Percentiles rank a stretch among this genome's conserved stretches.
These are phyloP conservation scores for Girardia tigrina DNA, from an alignment of 2,888 invertebrate species.

Conservation along the genomic window DNA sequence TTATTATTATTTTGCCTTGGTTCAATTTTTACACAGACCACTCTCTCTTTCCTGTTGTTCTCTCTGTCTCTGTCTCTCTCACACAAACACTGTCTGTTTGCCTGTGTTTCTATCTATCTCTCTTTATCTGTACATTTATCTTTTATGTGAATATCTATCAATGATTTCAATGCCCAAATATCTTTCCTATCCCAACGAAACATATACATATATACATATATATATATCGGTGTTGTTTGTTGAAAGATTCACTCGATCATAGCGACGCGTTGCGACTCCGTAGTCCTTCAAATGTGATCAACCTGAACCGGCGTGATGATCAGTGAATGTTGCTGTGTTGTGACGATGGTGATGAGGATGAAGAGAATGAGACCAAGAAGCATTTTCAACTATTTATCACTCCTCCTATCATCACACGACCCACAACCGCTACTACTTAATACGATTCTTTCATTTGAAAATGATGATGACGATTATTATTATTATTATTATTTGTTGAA, in stretches of 20 bases:
- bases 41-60: not conserved
- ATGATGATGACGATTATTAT: no score
- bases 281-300: conserved; percentile 23
- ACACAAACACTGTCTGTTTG: not conserved
- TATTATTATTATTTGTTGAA: no score
- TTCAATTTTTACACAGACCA: conserved; percentile 23
- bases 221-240: no score
- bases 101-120: not conserved
- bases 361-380: conserved; percentile 16
- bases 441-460: no score
- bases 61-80: not conserved
- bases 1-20: conserved; percentile 23
- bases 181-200: conserved; percentile 23
- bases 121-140: not conserved
- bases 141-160: not conserved
- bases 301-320: no score
- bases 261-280: no score
- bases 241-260: no score
- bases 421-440: no score
- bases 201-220: not conserved
- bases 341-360: no score
- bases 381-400: not conserved
- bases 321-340: no score
- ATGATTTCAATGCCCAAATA: conserved; percentile 8
- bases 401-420: no score